phyloP scores from a whole-genome alignment of 2,888 invertebrate species.

The Branchellion lobata region DNA sequence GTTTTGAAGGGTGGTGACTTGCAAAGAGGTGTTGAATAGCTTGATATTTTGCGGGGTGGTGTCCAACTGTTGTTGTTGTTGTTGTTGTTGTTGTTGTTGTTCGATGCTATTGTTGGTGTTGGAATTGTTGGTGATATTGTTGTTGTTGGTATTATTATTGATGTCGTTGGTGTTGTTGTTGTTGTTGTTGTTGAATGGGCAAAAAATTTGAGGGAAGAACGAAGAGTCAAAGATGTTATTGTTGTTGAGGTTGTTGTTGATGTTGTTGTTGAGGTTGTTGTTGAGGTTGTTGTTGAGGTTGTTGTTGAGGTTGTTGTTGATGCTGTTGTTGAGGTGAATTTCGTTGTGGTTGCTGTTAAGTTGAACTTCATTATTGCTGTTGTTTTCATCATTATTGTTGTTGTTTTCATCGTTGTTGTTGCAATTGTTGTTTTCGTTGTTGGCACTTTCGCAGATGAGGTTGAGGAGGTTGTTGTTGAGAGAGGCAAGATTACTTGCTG shows the following conservation, averaged over 20 bases:
- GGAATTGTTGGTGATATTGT: not conserved
- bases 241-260: not conserved
- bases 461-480: not conserved
- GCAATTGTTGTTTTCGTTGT: constrained; percentile 9
- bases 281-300: not conserved
- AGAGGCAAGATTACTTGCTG: not conserved
- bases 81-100: too few relatives aligned
- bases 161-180: not conserved
- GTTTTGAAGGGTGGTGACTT: too few relatives aligned
- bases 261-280: constrained; percentile 2
- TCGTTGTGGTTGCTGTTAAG: not conserved
- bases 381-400: not conserved
- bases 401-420: not conserved
- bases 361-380: not conserved
- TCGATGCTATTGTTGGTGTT: too few relatives aligned
- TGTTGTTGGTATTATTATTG: too few relatives aligned
- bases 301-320: constrained; percentile 10
- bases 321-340: too few relatives aligned
- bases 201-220: too few relatives aligned
- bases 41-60: too few relatives aligned
- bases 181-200: not conserved
- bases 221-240: not conserved
- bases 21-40: too few relatives aligned
- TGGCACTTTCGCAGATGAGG: constrained; percentile 10
- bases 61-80: too few relatives aligned